These are phyloP conservation scores for Ladona fulva DNA, from an alignment of 1,140 invertebrate genomes.

Conservation along the genomic window DNA sequence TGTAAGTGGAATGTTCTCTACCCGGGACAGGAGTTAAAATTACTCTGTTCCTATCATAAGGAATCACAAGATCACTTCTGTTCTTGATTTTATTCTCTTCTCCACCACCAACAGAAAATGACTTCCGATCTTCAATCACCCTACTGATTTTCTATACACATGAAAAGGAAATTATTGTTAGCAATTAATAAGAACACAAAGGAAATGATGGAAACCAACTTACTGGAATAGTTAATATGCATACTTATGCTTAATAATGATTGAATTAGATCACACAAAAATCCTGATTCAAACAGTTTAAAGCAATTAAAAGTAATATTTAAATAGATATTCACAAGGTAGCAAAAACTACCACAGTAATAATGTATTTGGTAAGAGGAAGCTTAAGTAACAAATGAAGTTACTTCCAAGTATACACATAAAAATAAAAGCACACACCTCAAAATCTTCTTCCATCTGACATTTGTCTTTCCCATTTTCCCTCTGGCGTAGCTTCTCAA, in stretches of 20 bases:
- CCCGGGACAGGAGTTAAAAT: slow-evolving; percentile 71
- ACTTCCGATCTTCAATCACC: slow-evolving; percentile 71
- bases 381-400: background rate
- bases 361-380: background rate
- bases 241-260: too few species aligned
- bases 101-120: slow-evolving; percentile 64
- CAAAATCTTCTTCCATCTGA: slow-evolving; percentile 75
- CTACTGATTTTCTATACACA: slow-evolving; percentile 61
- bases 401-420: background rate
- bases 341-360: background rate
- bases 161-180: slow-evolving; percentile 22
- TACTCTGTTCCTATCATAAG: slow-evolving; percentile 84
- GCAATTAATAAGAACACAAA: slow-evolving; percentile 12
- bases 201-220: background rate
- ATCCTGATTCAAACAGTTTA: too few species aligned
- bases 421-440: slow-evolving; percentile 43
- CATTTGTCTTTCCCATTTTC: slow-evolving; percentile 51
- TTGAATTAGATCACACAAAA: too few species aligned
- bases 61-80: slow-evolving; percentile 75
- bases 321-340: slow-evolving; percentile 15
- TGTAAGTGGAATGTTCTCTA: slow-evolving; percentile 87
- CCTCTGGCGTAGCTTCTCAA: slow-evolving; percentile 62
- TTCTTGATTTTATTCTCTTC: slow-evolving; percentile 85
- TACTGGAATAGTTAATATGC: background rate
- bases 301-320: background rate